Conservation (phyloP, 2,113 vertebrate species). For the Leptobrachium leishanense region DNA sequence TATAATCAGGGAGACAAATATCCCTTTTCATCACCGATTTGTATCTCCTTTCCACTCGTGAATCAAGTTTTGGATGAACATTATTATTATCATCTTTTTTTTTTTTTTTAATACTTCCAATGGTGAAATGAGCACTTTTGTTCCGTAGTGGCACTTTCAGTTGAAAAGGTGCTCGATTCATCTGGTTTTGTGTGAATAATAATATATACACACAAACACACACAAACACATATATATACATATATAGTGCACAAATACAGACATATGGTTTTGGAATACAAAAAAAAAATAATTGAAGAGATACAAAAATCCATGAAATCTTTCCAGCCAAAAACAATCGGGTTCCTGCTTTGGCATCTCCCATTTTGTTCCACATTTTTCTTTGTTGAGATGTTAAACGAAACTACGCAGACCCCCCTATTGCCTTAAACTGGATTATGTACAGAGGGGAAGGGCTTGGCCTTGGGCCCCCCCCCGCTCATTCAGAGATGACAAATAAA, state of each 20-base stretch:
- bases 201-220: constrained; percentile 23
- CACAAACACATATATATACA: background rate
- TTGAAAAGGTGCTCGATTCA: background rate
- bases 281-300: constrained; percentile 51
- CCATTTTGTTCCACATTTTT: constrained; percentile 50
- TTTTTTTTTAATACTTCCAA: constrained; percentile 62
- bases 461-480: constrained; percentile 54
- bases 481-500: constrained; percentile 57
- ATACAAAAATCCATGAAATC: constrained; percentile 43
- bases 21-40: constrained; percentile 53
- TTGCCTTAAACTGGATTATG: constrained; percentile 49
- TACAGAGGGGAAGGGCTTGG: constrained; percentile 48
- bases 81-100: too few species aligned
- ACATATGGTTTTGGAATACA: constrained; percentile 45
- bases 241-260: constrained; percentile 1
- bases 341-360: constrained; percentile 73
- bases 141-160: constrained; percentile 57
- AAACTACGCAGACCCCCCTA: constrained; percentile 47
- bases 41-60: constrained; percentile 58
- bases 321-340: constrained; percentile 66
- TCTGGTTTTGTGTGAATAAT: constrained; percentile 17
- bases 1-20: constrained; percentile 46
- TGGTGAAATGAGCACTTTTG: constrained; percentile 53
- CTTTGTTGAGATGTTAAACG: constrained; percentile 43
- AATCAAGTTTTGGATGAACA: constrained; percentile 17